Evolutionary conservation across 2,888 invertebrate species (phyloP).

Genomic region (Entomobrya proxima): DNA sequence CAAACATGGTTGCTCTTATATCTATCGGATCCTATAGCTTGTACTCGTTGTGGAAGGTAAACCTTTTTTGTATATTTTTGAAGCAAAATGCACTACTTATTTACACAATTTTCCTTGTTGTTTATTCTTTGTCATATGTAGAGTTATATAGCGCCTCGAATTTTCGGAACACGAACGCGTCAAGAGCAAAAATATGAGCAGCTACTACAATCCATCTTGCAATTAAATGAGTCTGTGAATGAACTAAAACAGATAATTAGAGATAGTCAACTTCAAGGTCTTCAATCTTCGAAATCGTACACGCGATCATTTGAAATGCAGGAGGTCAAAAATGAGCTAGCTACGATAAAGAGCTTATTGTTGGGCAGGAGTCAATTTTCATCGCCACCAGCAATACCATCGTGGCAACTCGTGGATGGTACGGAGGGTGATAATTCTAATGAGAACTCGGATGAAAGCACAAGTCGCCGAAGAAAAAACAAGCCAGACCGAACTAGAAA

Average conservation of each 20-base stretch:
- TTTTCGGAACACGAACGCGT: slow-evolving; percentile 81
- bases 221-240: slow-evolving; percentile 72
- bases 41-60: slow-evolving; percentile 89
- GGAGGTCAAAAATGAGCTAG: slow-evolving; percentile 84
- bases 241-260: slow-evolving; percentile 72
- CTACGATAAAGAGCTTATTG: slow-evolving; percentile 85
- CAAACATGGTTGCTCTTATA: slow-evolving; percentile 85
- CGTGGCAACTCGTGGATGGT: slow-evolving; percentile 74
- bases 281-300: slow-evolving; percentile 43
- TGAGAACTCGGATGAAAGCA: slow-evolving; percentile 70
- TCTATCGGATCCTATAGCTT: slow-evolving; percentile 87
- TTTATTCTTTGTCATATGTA: slow-evolving; percentile 76
- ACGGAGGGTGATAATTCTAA: slow-evolving; percentile 68
- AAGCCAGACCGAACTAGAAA: slow-evolving; percentile 54
- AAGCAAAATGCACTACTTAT: too few relatives aligned
- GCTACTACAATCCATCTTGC: slow-evolving; percentile 70
- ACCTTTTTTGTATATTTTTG: not conserved
- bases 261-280: slow-evolving; percentile 64
- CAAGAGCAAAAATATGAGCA: slow-evolving; percentile 73
- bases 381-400: slow-evolving; percentile 72
- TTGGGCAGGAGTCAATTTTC: slow-evolving; percentile 79
- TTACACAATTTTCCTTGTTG: too few relatives aligned
- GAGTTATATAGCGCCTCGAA: slow-evolving; percentile 82
- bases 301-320: slow-evolving; percentile 78
- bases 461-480: slow-evolving; percentile 51